These are phyloP conservation scores for Anarrhichthys ocellatus DNA, from an alignment of 2,113 vertebrate genomes.

Conservation along the genomic window DNA sequence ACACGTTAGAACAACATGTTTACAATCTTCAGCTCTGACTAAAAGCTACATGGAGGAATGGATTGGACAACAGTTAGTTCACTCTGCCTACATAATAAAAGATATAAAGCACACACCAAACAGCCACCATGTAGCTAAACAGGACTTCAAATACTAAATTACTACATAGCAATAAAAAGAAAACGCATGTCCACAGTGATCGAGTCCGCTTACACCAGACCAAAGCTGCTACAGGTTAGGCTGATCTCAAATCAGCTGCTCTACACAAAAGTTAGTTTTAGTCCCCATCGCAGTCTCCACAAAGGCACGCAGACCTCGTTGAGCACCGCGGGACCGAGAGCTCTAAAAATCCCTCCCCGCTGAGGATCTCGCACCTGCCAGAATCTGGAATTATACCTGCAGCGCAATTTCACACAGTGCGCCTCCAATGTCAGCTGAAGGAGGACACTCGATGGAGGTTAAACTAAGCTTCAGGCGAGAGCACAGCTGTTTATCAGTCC, in stretches of 20 bases:
- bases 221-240: conserved; percentile 69
- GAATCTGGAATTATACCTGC: conserved; percentile 34
- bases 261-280: conserved; percentile 48
- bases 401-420: conserved; percentile 57
- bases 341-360: conserved; percentile 42
- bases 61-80: conserved; percentile 46
- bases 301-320: conserved; percentile 58
- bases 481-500: conserved; percentile 51
- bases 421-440: conserved; percentile 66
- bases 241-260: conserved; percentile 45
- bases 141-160: conserved; percentile 34
- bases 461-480: conserved; percentile 67
- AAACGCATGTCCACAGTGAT: conserved; percentile 77
- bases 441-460: conserved; percentile 67
- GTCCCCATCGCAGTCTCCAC: conserved; percentile 37
- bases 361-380: conserved; percentile 50
- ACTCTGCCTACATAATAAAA: conserved; percentile 29
- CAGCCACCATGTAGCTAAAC: conserved; percentile 31
- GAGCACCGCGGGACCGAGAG: conserved; percentile 52
- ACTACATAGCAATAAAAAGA: conserved; percentile 35
- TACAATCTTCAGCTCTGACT: conserved; percentile 31
- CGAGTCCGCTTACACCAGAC: conserved; percentile 63
- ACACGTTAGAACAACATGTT: conserved; percentile 33
- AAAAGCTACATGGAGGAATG: conserved; percentile 48
- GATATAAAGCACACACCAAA: conserved; percentile 42